Base-by-base conservation (phyloP, 2,888 invertebrate genomes). In the Rhingia rostrata region DNA sequence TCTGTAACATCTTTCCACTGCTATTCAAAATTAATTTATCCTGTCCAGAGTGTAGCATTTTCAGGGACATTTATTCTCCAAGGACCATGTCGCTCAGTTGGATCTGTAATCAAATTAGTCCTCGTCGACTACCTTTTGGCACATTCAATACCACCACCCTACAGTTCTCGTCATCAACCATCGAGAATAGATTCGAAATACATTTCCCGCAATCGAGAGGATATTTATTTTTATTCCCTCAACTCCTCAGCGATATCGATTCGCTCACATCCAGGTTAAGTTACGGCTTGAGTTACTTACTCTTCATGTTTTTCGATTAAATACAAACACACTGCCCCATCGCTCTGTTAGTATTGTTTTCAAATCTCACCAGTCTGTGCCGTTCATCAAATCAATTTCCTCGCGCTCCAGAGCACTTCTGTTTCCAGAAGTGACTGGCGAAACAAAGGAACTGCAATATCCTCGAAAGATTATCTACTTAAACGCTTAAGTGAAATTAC, bases 401-500 rank as follows among this genome's bases (percentile, higher is more conserved):
- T 63, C 9, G 35, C 39, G 41, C 56, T 41, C 39, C 30, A 32
- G 30, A 53, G 45, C 43, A 51, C 33, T 53, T 10, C 37, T 63
- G n/a, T 43, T 63, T 56, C 45, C 60, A 72, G 79, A 56, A 74
- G 74, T 63, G 49, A 67, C 41, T 80, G 54, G 54, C 61, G 66
- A 74, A 74, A 80, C 73, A 80, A 61, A 82, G 66, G 51, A 77
- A 72, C 78, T 82, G 77, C 64, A 77, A 72, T 77, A 82, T 77
- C 72, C 77, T 82, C 49, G 72, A 43, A 45, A 56, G 78, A 82
- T 82, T 82, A 82, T 77, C 77, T 82, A 77, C 77, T 82, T 82
- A 77, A 77, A 67, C 66, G 82, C 77, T 82, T 77, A 72, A 82
- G 78, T 77, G 82, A 77, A 77, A 77, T 77, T 77, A 82, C 82